These are phyloP conservation scores for Uria aalge DNA, from an alignment of 2,113 vertebrate genomes.

Conservation along the genomic window DNA sequence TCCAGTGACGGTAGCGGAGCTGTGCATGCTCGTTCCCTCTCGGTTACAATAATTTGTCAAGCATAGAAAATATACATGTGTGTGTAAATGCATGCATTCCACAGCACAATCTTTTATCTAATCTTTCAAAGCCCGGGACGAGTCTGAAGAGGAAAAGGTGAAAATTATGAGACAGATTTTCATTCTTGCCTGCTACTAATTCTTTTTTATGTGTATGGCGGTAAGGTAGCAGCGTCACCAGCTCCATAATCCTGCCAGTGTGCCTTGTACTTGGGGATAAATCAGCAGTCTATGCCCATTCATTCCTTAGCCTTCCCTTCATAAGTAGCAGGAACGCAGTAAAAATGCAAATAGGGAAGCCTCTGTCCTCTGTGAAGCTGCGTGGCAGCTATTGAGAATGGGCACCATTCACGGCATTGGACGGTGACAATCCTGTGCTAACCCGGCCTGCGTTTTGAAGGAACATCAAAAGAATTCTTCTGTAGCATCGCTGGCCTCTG, in stretches of 20 bases:
- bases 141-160: not conserved
- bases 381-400: not conserved
- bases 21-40: not conserved
- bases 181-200: not conserved
- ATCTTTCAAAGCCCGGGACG: not conserved
- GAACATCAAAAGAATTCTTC: not conserved
- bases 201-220: not conserved
- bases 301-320: not conserved
- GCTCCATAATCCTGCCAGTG: not conserved
- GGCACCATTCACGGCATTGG: not conserved
- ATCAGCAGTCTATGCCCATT: constrained; percentile 4
- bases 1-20: not conserved
- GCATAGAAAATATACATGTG: not conserved
- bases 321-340: not conserved
- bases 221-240: not conserved
- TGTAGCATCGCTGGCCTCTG: not conserved
- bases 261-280: not conserved
- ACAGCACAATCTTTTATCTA: not conserved
- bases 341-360: constrained; percentile 31
- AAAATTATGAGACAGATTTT: not conserved
- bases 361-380: constrained; percentile 39
- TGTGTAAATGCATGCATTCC: not conserved
- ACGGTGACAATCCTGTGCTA: constrained; percentile 1
- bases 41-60: not conserved
- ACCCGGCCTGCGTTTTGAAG: not conserved